Evolutionary conservation across 1,140 invertebrate species (phyloP), one percentile per base, ranked within the genome.

Genomic region (Schlechtendalia chinensis): DNA sequence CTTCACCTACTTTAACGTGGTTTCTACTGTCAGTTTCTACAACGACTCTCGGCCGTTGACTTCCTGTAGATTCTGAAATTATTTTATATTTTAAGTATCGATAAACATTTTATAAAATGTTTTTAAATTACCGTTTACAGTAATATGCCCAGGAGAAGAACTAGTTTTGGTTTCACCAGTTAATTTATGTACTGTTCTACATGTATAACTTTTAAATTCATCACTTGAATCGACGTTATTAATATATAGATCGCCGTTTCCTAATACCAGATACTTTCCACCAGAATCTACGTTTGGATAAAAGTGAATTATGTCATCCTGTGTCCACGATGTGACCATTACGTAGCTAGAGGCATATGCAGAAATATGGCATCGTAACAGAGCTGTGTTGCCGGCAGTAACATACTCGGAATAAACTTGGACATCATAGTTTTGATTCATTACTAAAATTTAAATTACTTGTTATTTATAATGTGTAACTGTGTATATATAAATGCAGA

Each of bases 401-500:
- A 95, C 94, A 87, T 94, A 94, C 84, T 94, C 93, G 84, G 96
- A 94, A 83, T 93, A 91, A 80, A 96, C 94, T 86, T 93, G 91
- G 54, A 96, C 92, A 84, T 94, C 92, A 88, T 94, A 96, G 84
- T 92, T 91, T 84, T 93, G 91, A 84, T 93, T 93, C 81, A 96
- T 89, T 84, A 95, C 94, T 96, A 89, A 17, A 88, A 88, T 81
- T 82, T 65, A 58, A 54, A 71, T 50, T 10, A 45, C 10, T 29
- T 82, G 67, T 39, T 53, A 47, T 82, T 39, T 0, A 45, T 45
- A 22, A n/a, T n/a, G 22, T 14, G 39, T 1, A 5, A 61, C 29
- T 17, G 16, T 56, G 24, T 24, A 59, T 14, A 14, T 12, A 58
- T 22, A 58, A 24, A 58, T 10, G 27, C 24, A n/a, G 24, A 59